Conservation (phyloP, 2,888 invertebrate species). For the Meteorus colon region DNA sequence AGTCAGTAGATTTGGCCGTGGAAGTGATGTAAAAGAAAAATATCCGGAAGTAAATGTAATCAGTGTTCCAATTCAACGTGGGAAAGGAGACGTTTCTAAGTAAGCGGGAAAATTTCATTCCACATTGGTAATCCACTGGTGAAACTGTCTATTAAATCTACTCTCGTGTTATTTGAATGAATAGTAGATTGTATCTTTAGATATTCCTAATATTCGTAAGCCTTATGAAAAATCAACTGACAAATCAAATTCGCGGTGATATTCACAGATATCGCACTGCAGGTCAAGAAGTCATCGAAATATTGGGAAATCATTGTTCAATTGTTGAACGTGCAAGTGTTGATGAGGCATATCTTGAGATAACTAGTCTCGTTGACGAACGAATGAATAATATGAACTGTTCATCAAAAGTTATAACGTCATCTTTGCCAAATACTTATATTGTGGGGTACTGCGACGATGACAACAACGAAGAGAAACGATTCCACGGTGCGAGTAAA, state of each 20-base stretch:
- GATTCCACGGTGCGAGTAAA: conserved; percentile 73
- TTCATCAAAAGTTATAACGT: conserved; percentile 47
- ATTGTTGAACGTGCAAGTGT: conserved; percentile 94
- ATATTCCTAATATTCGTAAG: no score
- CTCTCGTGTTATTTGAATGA: no score
- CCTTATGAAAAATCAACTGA: no score
- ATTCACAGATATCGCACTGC: conserved; percentile 85
- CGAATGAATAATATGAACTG: conserved; percentile 49
- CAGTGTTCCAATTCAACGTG: conserved; percentile 88
- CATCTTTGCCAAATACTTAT: conserved; percentile 65
- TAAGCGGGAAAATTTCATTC: conserved; percentile 69
- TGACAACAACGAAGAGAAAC: conserved; percentile 70
- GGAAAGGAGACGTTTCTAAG: conserved; percentile 95
- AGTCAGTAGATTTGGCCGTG: conserved; percentile 92
- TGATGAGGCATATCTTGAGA: conserved; percentile 97
- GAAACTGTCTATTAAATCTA: no score
- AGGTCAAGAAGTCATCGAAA: conserved; percentile 90
- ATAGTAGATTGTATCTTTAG: no score
- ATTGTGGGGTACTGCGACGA: conserved; percentile 72
- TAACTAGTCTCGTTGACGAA: conserved; percentile 85
- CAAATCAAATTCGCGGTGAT: no score
- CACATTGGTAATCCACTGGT: no score
- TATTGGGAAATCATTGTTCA: conserved; percentile 86
- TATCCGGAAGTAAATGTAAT: conserved; percentile 92
- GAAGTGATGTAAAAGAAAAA: conserved; percentile 90